Base-by-base conservation (phyloP, 2,888 invertebrate genomes). In the Synergus umbraculus region DNA sequence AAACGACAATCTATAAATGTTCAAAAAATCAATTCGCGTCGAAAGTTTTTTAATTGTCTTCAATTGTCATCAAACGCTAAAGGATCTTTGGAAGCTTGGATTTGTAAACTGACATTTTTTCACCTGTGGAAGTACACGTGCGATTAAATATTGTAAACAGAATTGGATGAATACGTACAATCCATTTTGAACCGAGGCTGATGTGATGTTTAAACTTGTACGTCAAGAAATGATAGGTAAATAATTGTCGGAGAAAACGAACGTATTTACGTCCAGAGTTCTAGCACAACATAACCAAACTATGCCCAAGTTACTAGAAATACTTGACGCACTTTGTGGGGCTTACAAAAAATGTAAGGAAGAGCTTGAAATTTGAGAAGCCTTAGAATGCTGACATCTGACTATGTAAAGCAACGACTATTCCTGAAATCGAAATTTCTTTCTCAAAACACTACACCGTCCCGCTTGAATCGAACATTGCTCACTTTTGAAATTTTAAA, bases 11-110 rank as follows among this genome's bases (percentile, higher is more conserved):
- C 4, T 18, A n/a, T 2, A 2, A 58, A 58, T 29, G 3, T 10
- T 10, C 2, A 65, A 22, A 18, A 67, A 41, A 66, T 44, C 1
- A 67, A 58, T 10, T 76, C 1, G 13, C 49, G 44, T 46, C 49
- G 79, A 78, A 78, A n/a, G 83, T 92, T 90, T 92, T 92, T 90
- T 84, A 86, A 85, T 85, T 76, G 86, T 93, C 92, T 93, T 93
- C 93, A 92, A 93, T 93, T 92, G 92, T 93, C 93, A 93, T 93
- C 93, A 93, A 93, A 93, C 93, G 60, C 10, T 29, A 29, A 29
- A 29, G 29, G 3, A 29, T 29, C 58, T 58, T 58, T 29, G 1
- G 22, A 29, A 29, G 22, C 1, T 29, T 58, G 58, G 3, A 15
- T 58, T 58, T 58, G 58, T 58, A 58, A 82, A 58, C 69, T 73